Evolutionary conservation across 1,140 invertebrate genomes (phyloP).

Genomic region (Melitaea cinxia): DNA sequence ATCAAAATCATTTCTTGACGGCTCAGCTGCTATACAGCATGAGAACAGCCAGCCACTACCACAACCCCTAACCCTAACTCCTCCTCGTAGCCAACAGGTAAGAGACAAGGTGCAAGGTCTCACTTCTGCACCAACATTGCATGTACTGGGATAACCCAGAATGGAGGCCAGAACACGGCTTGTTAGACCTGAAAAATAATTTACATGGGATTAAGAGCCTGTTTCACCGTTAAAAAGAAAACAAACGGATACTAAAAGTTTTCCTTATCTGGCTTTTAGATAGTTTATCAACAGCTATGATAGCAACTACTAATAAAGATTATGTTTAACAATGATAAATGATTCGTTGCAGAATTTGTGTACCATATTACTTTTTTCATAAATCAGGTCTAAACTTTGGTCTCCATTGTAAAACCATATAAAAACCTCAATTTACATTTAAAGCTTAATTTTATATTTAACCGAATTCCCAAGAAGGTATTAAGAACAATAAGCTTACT

Average conservation of each 20-base stretch:
- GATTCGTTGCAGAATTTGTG: too few species aligned
- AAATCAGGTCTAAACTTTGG: too few species aligned
- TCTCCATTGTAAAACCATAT: too few species aligned
- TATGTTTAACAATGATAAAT: too few species aligned
- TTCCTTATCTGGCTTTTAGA: too few species aligned
- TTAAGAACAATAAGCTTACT: conserved; percentile 48
- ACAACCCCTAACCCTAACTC: conserved; percentile 83
- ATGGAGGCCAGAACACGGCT: conserved; percentile 82
- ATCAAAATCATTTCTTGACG: conserved; percentile 55
- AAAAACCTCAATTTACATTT: too few species aligned
- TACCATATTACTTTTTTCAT: too few species aligned
- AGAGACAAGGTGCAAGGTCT: conserved; percentile 86
- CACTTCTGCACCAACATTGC: conserved; percentile 81
- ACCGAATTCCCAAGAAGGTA: background rate
- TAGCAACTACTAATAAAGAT: too few species aligned
- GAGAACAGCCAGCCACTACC: conserved; percentile 86
- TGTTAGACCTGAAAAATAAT: conserved; percentile 54
- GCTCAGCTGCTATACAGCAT: conserved; percentile 83
- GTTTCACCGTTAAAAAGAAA: too few species aligned
- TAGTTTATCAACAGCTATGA: too few species aligned
- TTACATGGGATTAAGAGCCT: too few species aligned
- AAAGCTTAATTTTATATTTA: background rate
- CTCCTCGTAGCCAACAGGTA: conserved; percentile 87
- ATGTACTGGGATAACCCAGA: conserved; percentile 84
- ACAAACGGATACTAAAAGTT: too few species aligned